Base-by-base conservation (phyloP, 1,140 invertebrate species). In the Xylocopa sonorina region DNA sequence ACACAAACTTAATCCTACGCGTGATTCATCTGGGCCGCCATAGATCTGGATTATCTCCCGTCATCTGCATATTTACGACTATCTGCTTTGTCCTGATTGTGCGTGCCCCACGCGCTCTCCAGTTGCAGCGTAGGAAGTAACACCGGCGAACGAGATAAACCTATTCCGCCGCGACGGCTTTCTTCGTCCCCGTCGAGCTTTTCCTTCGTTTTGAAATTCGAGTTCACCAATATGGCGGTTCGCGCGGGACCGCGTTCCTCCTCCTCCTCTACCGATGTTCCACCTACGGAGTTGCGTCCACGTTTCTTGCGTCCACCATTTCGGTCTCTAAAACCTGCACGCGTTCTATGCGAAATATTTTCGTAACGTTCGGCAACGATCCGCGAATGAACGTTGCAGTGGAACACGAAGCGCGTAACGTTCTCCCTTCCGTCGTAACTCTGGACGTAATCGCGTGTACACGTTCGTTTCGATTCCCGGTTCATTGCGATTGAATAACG, bases 31-130 rank as follows among this genome's bases (percentile, higher is more conserved):
- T 72, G 72, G 66, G 64, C 78, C 55, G 78, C 86, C 85, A 79
- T 88, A 88, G 86, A 90, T 90, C 87, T 88, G 79, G 90, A 91
- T 91, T 91, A 92, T 91, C 89, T 87, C 78, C 84, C 83, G 84
- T 90, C 89, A 90, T 91, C 90, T 89, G 84, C 84, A 88, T 91
- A 88, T 90, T 91, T 91, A 91, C 82, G 88, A 85, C 84, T 80
- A 81, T 85, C 80, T 84, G 81, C 78, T 66, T 83, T 75, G 83
- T 80, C 50, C 83, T 88, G 88, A 89, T 89, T 89, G 87, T 77
- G 68, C 64, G 74, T 74, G 74, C 78, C 72, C 77, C 84, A 75
- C 82, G 78, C 77, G 58, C 53, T 58, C 64, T 58, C 60, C 6
- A 34, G 57, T 38, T 21, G 21, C 60, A 41, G 77, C 81, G 85